phyloP scores from a whole-genome alignment of 1,140 invertebrate species.

The Eulimnadia texana region DNA sequence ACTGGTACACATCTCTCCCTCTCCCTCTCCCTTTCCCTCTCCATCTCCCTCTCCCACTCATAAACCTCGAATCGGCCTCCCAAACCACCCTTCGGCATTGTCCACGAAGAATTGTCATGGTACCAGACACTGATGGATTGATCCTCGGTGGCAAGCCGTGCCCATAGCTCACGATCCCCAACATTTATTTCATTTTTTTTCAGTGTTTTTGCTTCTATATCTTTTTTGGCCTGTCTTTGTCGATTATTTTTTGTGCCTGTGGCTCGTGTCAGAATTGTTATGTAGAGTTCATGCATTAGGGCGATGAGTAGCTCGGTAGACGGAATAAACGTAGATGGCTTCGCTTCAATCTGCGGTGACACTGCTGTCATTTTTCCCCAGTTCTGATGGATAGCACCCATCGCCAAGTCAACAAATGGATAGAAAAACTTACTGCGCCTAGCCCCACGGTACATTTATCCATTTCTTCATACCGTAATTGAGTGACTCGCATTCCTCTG shows the following conservation, averaged over 20 bases:
- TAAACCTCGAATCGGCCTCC: no score
- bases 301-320: not conserved
- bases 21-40: no score
- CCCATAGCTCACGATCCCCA: not conserved
- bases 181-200: no score
- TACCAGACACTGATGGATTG: not conserved
- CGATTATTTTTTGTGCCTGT: not conserved
- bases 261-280: not conserved
- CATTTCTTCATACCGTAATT: no score
- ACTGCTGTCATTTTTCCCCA: no score
- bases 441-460: no score
- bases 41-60: no score
- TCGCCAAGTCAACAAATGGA: not conserved
- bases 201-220: not conserved
- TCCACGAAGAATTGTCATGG: not conserved
- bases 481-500: no score
- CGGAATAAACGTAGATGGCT: not conserved
- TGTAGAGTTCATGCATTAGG: not conserved
- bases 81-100: not conserved
- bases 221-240: not conserved
- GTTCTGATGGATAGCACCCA: not conserved
- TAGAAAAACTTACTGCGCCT: not conserved
- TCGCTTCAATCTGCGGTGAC: not conserved
- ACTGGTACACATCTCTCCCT: no score
- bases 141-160: not conserved